Conservation (phyloP, 2,888 invertebrate species). For the Ptychoptera albimana region DNA sequence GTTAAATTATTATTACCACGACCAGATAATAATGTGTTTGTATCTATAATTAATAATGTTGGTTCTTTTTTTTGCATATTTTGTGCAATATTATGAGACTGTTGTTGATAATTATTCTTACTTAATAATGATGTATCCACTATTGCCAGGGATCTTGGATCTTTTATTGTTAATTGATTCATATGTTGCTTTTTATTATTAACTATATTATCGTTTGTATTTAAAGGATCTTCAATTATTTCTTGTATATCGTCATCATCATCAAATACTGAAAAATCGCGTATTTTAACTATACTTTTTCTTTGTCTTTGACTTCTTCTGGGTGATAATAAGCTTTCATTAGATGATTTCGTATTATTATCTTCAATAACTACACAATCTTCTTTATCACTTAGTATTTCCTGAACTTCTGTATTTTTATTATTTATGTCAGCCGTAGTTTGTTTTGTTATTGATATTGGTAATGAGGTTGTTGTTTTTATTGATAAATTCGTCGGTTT, state of each 20-base stretch:
- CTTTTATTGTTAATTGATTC: constrained; percentile 24
- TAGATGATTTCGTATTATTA: constrained; percentile 28
- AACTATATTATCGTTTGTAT: constrained; percentile 23
- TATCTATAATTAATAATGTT: constrained; percentile 63
- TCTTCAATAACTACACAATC: constrained; percentile 37
- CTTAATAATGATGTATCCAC: not conserved
- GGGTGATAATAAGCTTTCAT: constrained; percentile 17
- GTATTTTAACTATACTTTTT: constrained; percentile 25
- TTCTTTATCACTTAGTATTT: constrained; percentile 34
- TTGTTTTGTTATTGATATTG: constrained; percentile 3
- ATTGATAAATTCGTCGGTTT: constrained; percentile 3
- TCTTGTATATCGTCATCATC: constrained; percentile 33
- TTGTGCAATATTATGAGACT: not conserved
- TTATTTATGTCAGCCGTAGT: constrained; percentile 9
- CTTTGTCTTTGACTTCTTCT: constrained; percentile 25
- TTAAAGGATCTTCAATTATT: constrained; percentile 39
- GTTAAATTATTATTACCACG: constrained; percentile 24
- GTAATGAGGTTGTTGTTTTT: not conserved
- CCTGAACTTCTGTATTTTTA: constrained; percentile 28
- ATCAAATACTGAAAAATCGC: constrained; percentile 22
- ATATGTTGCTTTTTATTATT: not conserved
- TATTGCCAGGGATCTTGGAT: constrained; percentile 21
- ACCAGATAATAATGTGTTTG: constrained; percentile 41
- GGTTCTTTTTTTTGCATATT: constrained; percentile 43
- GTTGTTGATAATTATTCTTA: not conserved